Evolutionary conservation across 2,113 vertebrate species (phyloP).

Genomic region (Octodon degus): DNA sequence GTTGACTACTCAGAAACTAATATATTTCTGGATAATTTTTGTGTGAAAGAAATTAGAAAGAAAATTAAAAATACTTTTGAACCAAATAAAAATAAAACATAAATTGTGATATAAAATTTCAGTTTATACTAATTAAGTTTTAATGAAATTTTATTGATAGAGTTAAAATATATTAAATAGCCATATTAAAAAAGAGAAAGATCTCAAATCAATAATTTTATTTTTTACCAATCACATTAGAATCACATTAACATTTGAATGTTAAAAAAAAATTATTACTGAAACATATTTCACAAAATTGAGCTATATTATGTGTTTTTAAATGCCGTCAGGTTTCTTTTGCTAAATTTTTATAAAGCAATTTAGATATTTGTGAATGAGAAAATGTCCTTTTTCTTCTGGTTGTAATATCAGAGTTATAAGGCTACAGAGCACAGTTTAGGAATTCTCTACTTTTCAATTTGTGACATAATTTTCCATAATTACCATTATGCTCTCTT

Average conservation of each 20-base stretch:
- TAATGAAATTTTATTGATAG: background rate
- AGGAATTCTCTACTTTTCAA: background rate
- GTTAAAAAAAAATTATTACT: background rate
- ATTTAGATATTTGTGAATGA: background rate
- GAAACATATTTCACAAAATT: background rate
- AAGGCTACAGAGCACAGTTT: background rate
- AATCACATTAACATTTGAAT: background rate
- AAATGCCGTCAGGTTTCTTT: background rate
- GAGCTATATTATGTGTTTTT: background rate
- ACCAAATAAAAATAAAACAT: slow-evolving; percentile 2
- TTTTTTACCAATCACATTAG: background rate
- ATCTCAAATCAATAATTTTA: background rate
- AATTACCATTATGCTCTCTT: background rate
- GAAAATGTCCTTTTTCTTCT: background rate
- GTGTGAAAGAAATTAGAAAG: background rate
- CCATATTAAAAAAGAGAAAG: background rate
- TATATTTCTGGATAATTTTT: background rate
- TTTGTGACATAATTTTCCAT: background rate
- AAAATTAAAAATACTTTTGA: background rate
- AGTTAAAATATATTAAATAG: background rate
- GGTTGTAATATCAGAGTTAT: background rate
- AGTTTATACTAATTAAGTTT: background rate
- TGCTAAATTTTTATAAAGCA: background rate
- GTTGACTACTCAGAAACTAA: background rate
- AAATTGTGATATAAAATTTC: background rate